Conservation (phyloP, 2,113 vertebrate genomes). For the Lasiurus borealis region DNA sequence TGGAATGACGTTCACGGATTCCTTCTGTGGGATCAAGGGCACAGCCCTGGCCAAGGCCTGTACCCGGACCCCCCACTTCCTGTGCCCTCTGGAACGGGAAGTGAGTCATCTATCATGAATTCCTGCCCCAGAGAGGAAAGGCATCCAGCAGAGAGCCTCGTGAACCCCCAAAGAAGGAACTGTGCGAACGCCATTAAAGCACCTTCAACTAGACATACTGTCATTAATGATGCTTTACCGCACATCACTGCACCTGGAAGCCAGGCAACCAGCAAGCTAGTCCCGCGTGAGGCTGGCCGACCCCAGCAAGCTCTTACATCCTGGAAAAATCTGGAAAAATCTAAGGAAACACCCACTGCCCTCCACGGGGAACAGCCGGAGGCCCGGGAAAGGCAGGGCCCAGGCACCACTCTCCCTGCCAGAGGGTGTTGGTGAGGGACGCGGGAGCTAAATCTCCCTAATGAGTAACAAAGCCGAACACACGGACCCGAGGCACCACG, state of each 20-base stretch:
- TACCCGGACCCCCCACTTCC: not conserved
- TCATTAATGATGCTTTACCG: slow-evolving; percentile 46
- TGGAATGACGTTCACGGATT: slow-evolving; percentile 60
- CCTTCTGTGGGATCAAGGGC: not conserved
- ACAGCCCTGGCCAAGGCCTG: slow-evolving; percentile 54
- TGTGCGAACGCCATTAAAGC: slow-evolving; percentile 73
- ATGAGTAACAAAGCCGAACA: slow-evolving; percentile 39
- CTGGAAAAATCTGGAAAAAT: slow-evolving; percentile 53
- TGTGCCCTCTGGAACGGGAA: slow-evolving; percentile 57
- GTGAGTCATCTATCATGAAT: slow-evolving; percentile 24
- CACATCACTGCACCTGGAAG: slow-evolving; percentile 57
- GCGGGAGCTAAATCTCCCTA: slow-evolving; percentile 69
- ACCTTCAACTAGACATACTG: slow-evolving; percentile 74
- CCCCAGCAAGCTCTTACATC: slow-evolving; percentile 51
- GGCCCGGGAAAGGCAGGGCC: not conserved
- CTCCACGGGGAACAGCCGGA: slow-evolving; percentile 50
- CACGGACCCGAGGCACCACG: slow-evolving; percentile 81
- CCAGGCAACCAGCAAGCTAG: slow-evolving; percentile 35
- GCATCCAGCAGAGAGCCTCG: slow-evolving; percentile 61
- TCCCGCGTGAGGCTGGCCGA: slow-evolving; percentile 1
- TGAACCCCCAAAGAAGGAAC: slow-evolving; percentile 76
- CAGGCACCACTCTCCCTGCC: not conserved
- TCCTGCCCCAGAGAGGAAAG: slow-evolving; percentile 61
- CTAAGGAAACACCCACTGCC: slow-evolving; percentile 55
- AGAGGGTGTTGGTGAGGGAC: not conserved